These are phyloP conservation scores for Chromis chromis DNA, from an alignment of 2,797 vertebrate genomes.

Conservation along the genomic window DNA sequence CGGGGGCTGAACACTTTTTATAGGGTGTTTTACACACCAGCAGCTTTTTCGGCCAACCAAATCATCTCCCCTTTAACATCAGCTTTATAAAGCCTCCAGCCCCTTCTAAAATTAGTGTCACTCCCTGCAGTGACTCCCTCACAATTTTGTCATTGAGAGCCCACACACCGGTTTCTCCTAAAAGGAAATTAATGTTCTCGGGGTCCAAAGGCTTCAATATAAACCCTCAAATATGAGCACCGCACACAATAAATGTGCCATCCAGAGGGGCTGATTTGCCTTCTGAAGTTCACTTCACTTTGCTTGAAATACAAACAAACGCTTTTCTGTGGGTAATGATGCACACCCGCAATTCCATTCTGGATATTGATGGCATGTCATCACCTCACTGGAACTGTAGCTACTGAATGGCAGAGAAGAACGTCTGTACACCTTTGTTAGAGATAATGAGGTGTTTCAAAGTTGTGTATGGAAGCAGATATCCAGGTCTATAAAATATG, in stretches of 20 bases:
- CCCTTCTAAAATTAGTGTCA: background rate
- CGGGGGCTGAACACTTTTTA: no score
- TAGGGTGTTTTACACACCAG: background rate
- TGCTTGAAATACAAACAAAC: constrained; percentile 23
- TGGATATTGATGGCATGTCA: constrained; percentile 31
- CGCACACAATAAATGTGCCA: constrained; percentile 1
- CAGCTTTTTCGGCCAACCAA: background rate
- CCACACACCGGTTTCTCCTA: background rate
- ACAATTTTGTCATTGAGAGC: background rate
- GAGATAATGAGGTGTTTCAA: no score
- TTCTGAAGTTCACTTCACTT: constrained; percentile 12
- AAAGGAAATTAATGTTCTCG: background rate
- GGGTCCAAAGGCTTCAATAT: constrained; percentile 27
- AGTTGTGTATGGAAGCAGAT: no score
- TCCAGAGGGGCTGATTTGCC: background rate
- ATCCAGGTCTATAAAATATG: background rate
- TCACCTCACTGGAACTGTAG: background rate
- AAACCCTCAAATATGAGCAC: constrained; percentile 17
- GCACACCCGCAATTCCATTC: constrained; percentile 38
- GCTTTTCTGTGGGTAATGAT: constrained; percentile 40
- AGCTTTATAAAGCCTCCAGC: background rate
- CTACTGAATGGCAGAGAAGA: constrained; percentile 2
- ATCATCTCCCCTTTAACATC: background rate
- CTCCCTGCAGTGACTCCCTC: background rate
- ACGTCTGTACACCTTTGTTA: background rate